Evolutionary conservation across 2,113 vertebrate genomes (phyloP).

Genomic region (Propithecus coquereli): DNA sequence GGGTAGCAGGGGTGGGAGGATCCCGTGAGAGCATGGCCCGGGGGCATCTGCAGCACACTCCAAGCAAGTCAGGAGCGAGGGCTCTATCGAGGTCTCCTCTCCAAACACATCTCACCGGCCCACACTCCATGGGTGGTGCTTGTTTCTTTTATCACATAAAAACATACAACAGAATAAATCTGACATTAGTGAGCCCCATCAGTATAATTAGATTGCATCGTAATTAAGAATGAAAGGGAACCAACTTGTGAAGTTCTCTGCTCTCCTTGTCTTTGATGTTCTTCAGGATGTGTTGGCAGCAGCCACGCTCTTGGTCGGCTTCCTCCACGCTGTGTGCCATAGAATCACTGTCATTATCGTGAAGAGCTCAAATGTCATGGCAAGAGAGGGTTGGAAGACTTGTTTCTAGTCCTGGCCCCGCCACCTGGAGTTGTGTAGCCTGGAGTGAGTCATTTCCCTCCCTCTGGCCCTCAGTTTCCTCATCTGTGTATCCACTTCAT

Average conservation of each 20-base stretch:
- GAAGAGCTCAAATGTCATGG: neutral
- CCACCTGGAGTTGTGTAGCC: neutral
- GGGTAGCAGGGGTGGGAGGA: neutral
- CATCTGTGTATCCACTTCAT: neutral
- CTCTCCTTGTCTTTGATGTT: neutral
- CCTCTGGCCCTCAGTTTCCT: neutral
- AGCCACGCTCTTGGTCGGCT: neutral
- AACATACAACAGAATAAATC: neutral
- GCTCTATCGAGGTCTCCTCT: neutral
- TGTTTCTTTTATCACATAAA: neutral
- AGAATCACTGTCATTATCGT: neutral
- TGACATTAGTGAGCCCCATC: neutral
- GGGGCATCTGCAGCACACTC: no score
- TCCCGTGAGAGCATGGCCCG: rapidly evolving
- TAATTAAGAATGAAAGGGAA: neutral
- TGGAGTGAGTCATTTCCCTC: neutral
- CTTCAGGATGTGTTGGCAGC: neutral
- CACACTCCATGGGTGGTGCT: neutral
- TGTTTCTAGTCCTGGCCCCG: neutral
- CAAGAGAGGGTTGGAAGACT: neutral
- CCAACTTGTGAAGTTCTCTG: neutral
- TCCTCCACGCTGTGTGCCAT: neutral
- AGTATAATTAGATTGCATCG: neutral
- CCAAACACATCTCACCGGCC: neutral
- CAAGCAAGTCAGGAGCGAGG: neutral